Conservation (phyloP, 1,140 invertebrate species). For the Bicyclus anynana region DNA sequence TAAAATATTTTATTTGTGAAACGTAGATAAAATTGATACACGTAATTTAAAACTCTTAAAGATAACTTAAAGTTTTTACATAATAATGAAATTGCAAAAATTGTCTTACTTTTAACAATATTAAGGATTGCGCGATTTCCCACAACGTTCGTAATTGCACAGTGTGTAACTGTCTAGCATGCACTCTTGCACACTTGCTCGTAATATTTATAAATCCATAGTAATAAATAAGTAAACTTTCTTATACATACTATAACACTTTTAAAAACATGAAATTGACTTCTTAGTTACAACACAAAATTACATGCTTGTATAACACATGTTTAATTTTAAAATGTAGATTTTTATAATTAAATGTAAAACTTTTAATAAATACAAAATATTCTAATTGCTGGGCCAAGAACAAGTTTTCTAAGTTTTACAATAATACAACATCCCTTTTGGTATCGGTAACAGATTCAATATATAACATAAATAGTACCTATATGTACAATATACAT, state of each 20-base stretch:
- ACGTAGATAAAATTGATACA: constrained; percentile 77
- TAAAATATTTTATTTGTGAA: constrained; percentile 77
- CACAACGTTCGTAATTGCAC: constrained; percentile 54
- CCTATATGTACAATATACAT: constrained; percentile 6
- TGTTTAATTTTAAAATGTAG: constrained; percentile 13
- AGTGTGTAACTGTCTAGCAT: constrained; percentile 53
- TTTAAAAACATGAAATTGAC: constrained; percentile 68
- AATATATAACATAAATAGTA: constrained; percentile 10
- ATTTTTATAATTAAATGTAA: background rate
- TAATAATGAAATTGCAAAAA: constrained; percentile 71
- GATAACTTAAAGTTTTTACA: constrained; percentile 73
- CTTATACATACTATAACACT: constrained; percentile 41
- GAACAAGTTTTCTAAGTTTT: constrained; percentile 6
- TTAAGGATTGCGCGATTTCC: constrained; percentile 50
- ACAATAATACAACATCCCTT: constrained; percentile 10
- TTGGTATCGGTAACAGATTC: constrained; percentile 11
- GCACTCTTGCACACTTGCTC: constrained; percentile 48
- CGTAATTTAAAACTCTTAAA: constrained; percentile 73
- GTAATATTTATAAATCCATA: constrained; percentile 36
- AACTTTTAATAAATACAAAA: constrained; percentile 6
- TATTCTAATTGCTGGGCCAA: constrained; percentile 12
- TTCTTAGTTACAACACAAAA: constrained; percentile 49
- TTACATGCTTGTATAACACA: constrained; percentile 51
- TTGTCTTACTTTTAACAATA: constrained; percentile 61
- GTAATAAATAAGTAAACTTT: constrained; percentile 31